Percentiles rank a stretch among this genome's conserved stretches.
These are phyloP conservation scores for Zoanthus solanderi DNA, from an alignment of 92 coral and sea anemone species.

Conservation along the genomic window DNA sequence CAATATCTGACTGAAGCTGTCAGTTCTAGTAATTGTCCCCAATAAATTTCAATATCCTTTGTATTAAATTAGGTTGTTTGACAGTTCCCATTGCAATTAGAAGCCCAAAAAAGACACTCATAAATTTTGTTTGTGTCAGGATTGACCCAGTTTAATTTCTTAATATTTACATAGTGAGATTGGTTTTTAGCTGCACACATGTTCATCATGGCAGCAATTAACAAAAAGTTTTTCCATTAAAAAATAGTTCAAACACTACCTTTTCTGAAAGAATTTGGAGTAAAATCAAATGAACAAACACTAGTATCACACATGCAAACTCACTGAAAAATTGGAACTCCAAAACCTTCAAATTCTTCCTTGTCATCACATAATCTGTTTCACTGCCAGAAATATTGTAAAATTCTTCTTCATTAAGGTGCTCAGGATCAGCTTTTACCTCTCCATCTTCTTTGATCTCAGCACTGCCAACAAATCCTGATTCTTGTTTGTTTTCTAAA, in stretches of 20 bases:
- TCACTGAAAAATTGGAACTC: not conserved
- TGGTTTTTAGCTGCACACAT: not conserved
- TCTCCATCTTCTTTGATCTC: not conserved
- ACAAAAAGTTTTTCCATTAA: not conserved
- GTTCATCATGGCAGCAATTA: not conserved
- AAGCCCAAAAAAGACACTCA: constrained; percentile 1
- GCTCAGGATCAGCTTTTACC: not conserved
- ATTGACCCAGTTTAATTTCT: not conserved
- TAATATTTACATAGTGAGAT: not conserved
- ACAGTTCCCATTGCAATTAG: constrained; percentile 37
- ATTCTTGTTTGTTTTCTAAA: not conserved
- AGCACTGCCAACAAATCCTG: not conserved
- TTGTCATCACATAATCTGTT: not conserved
- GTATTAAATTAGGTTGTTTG: not conserved
- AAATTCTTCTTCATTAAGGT: not conserved
- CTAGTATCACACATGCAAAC: not conserved
- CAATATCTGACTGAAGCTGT: not conserved
- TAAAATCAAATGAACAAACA: constrained; percentile 8
- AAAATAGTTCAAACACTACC: not conserved
- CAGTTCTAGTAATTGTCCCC: not conserved
- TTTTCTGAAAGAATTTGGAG: not conserved
- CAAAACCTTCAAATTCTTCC: not conserved
- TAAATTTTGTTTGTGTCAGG: not conserved
- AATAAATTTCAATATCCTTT: constrained; percentile 3
- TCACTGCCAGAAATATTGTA: not conserved